A percentile compares a stretch with the other conserved stretches of the same genome.
phyloP scores from a whole-genome alignment of 2,888 invertebrate species.

The Zaprionus bogoriensis region DNA sequence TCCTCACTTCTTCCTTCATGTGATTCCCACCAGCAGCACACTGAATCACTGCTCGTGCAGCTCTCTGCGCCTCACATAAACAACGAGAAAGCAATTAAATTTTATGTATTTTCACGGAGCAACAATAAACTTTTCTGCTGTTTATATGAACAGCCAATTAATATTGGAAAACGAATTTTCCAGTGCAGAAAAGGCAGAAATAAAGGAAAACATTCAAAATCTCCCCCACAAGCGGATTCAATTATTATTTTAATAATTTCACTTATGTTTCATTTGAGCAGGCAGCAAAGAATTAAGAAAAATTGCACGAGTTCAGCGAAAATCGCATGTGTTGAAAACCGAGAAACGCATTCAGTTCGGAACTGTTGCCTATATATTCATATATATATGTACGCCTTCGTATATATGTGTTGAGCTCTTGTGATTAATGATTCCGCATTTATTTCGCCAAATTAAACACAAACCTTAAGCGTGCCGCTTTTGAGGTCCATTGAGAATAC shows the following conservation, averaged over 20 bases:
- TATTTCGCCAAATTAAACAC: conserved; percentile 28
- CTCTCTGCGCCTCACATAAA: not conserved
- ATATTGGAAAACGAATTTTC: not conserved
- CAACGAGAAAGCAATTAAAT: not conserved
- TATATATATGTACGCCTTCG: too few species aligned
- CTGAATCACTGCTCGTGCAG: not conserved
- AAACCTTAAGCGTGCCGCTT: conserved; percentile 17
- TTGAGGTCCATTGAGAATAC: conserved; percentile 11
- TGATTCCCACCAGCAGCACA: too few species aligned
- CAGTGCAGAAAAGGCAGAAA: not conserved
- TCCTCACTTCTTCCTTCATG: too few species aligned
- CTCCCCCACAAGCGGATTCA: not conserved
- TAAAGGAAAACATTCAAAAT: not conserved
- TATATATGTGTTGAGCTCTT: not conserved
- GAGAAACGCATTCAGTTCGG: not conserved
- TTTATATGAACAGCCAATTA: not conserved
- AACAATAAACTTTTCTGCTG: not conserved
- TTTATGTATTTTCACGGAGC: conserved; percentile 3
- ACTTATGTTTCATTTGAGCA: not conserved
- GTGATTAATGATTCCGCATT: conserved; percentile 42
- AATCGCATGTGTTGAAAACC: too few species aligned
- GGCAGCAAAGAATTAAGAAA: too few species aligned
- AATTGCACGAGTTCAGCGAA: not conserved
- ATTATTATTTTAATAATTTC: not conserved
- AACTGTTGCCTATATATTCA: too few species aligned